Percentiles rank a stretch among this genome's conserved stretches.
Conservation (phyloP, 2,113 vertebrate genomes). For the Motacilla tschutschensis region DNA sequence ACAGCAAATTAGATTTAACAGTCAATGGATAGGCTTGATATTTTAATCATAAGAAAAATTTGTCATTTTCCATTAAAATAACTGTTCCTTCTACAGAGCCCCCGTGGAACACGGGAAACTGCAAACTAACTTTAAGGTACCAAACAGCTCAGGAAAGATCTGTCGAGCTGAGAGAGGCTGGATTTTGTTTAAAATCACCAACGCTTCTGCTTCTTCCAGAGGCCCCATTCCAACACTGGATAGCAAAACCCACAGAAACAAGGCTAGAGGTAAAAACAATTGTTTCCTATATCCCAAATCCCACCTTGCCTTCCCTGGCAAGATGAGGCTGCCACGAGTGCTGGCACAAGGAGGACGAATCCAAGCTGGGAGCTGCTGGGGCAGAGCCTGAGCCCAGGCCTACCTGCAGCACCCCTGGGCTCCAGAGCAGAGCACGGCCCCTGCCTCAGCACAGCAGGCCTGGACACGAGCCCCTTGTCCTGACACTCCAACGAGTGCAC, state of each 20-base stretch:
- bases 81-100: background rate
- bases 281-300: background rate
- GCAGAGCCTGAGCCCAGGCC: background rate
- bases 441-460: background rate
- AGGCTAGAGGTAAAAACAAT: background rate
- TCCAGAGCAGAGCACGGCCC: background rate
- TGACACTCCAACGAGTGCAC: background rate
- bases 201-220: background rate
- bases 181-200: background rate
- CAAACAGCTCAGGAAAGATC: background rate
- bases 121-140: background rate
- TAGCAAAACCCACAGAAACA: background rate
- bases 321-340: background rate
- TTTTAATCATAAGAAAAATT: constrained; percentile 62
- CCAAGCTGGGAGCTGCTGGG: background rate
- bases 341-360: background rate
- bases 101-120: background rate
- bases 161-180: background rate
- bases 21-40: constrained; percentile 61
- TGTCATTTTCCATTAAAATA: constrained; percentile 54
- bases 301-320: background rate
- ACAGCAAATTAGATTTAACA: constrained; percentile 70
- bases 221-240: background rate
- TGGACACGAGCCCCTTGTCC: background rate
- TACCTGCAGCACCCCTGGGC: background rate